Evolutionary conservation across 2,888 invertebrate species (phyloP).

Genomic region (Patella caerulea): DNA sequence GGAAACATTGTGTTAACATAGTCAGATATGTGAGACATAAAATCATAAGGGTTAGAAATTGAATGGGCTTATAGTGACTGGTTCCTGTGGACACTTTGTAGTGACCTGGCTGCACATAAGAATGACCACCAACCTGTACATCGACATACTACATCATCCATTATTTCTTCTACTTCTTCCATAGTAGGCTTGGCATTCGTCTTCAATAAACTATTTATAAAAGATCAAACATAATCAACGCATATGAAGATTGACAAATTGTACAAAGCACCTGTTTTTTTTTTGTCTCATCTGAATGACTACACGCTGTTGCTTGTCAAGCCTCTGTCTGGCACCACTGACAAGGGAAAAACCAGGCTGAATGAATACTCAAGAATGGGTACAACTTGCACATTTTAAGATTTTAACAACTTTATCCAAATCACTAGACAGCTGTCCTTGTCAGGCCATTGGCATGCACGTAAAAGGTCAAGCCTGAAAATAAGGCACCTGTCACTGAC

Average conservation of each 20-base stretch:
- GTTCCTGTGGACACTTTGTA: too few species aligned
- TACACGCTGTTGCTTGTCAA: too few species aligned
- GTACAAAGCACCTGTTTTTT: too few species aligned
- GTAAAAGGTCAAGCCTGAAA: too few species aligned
- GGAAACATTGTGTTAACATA: too few species aligned
- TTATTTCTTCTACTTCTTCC: constrained; percentile 79
- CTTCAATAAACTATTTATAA: constrained; percentile 45
- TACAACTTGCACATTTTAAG: background rate
- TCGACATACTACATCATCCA: constrained; percentile 82
- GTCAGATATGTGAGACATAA: background rate
- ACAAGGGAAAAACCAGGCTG: background rate
- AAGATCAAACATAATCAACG: background rate
- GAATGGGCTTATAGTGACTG: background rate
- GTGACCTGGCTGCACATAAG: too few species aligned
- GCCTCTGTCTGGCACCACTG: too few species aligned
- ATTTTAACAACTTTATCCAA: background rate
- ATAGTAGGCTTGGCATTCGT: constrained; percentile 72
- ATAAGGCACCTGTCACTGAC: too few species aligned
- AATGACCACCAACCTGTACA: constrained; percentile 75
- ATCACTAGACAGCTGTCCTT: too few species aligned
- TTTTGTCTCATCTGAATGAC: too few species aligned
- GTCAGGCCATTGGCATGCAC: too few species aligned
- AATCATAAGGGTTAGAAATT: background rate
- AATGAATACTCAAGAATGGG: background rate
- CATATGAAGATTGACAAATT: background rate